phyloP scores from a whole-genome alignment of 2,888 invertebrate species.

The Mesorhabditis sp. region DNA sequence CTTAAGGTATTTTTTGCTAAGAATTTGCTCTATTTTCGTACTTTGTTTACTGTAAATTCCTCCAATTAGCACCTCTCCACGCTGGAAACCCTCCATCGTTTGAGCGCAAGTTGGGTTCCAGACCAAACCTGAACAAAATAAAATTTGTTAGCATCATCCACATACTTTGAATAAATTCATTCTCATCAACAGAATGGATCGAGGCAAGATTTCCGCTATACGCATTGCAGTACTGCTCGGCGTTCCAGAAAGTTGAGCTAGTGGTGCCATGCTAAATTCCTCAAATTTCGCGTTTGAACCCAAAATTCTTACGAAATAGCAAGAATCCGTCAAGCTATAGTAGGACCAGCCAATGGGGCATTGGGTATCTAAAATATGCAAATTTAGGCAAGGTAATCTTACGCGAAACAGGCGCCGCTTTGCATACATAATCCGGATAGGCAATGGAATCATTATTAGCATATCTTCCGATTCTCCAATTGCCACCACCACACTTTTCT shows the following conservation, averaged over 20 bases:
- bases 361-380: slow-evolving; percentile 8
- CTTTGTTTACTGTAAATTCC: slow-evolving; percentile 1
- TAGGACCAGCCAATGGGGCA: slow-evolving; percentile 17
- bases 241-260: slow-evolving; percentile 2
- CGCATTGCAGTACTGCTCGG: not conserved
- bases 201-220: not conserved
- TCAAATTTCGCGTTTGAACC: not conserved
- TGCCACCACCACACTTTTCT: not conserved
- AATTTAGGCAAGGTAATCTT: not conserved
- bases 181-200: not conserved
- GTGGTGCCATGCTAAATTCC: not conserved
- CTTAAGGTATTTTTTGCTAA: not conserved
- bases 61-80: not conserved
- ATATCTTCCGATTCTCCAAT: slow-evolving; percentile 2
- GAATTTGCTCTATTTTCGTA: not conserved
- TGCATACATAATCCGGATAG: slow-evolving; percentile 4
- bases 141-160: not conserved
- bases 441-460: not conserved
- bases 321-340: slow-evolving; percentile 13
- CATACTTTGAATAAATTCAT: not conserved
- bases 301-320: slow-evolving; percentile 11
- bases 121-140: not conserved
- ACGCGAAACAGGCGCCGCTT: not conserved
- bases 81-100: not conserved
- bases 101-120: slow-evolving; percentile 2